Percentiles rank a stretch among this genome's conserved stretches.
Conservation (phyloP, 2,888 invertebrate species). For the Sesia apiformis region DNA sequence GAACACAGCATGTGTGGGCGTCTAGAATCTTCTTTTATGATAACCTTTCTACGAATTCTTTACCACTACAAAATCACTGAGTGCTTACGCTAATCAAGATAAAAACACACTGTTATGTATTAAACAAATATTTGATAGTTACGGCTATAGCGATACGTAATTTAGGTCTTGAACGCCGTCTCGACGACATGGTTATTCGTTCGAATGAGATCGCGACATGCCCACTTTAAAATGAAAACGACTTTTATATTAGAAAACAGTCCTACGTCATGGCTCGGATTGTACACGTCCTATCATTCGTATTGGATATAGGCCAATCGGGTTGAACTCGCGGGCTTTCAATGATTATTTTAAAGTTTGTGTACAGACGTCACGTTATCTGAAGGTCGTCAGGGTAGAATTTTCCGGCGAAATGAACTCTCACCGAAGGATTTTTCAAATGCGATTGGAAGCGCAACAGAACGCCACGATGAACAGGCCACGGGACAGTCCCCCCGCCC, state of each 20-base stretch:
- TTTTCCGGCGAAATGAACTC: slow-evolving; percentile 41
- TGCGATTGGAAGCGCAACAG: slow-evolving; percentile 61
- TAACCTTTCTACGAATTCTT: slow-evolving; percentile 20
- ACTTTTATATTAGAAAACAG: slow-evolving; percentile 57
- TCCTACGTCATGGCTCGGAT: slow-evolving; percentile 52
- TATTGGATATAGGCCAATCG: slow-evolving; percentile 71
- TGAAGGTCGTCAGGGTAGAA: slow-evolving; percentile 34
- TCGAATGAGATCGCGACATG: slow-evolving; percentile 32
- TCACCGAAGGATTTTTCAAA: slow-evolving; percentile 61
- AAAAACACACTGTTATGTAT: slow-evolving; percentile 36
- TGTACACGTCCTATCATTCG: slow-evolving; percentile 45
- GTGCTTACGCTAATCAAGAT: slow-evolving; percentile 19
- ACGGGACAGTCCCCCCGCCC: slow-evolving; percentile 79
- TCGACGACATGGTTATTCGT: slow-evolving; percentile 51
- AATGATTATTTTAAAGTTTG: slow-evolving; percentile 56
- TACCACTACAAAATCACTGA: slow-evolving; percentile 37
- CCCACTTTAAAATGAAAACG: slow-evolving; percentile 45
- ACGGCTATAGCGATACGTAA: slow-evolving; percentile 60
- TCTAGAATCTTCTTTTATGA: background rate
- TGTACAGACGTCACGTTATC: slow-evolving; percentile 49
- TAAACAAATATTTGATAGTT: slow-evolving; percentile 56
- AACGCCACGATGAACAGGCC: slow-evolving; percentile 81
- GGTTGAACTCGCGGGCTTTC: slow-evolving; percentile 51
- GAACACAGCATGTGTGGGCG: background rate
- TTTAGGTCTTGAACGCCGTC: slow-evolving; percentile 60